These are phyloP conservation scores for Tenthredo livida DNA, from an alignment of 2,888 invertebrate species.

Conservation along the genomic window DNA sequence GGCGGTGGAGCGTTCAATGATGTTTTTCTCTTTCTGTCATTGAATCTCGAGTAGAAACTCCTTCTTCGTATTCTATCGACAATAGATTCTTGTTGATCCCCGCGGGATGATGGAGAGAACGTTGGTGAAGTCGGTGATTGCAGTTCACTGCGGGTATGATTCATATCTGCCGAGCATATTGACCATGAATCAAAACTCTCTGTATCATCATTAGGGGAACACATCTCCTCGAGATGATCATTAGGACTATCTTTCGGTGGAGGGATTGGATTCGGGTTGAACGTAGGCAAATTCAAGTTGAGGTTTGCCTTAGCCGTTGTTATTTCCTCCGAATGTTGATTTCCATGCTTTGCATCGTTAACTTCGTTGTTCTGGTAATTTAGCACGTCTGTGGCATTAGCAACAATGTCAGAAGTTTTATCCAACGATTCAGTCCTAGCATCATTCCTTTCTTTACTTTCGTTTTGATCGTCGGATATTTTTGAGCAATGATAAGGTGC, in stretches of 20 bases:
- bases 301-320: conserved; percentile 16
- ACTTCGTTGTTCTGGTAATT: background rate
- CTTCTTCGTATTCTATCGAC: conserved; percentile 92
- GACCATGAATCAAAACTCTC: conserved; percentile 85
- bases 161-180: conserved; percentile 80
- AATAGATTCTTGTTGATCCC: conserved; percentile 83
- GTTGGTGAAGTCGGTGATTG: conserved; percentile 79
- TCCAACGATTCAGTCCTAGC: background rate
- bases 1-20: conserved; percentile 82
- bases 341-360: background rate
- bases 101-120: conserved; percentile 65
- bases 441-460: conserved; percentile 32
- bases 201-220: conserved; percentile 83
- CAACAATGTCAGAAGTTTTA: background rate
- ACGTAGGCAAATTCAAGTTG: conserved; percentile 37
- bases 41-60: conserved; percentile 94
- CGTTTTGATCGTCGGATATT: background rate
- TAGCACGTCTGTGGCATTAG: background rate
- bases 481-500: background rate
- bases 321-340: conserved; percentile 13
- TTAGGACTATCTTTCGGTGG: conserved; percentile 50
- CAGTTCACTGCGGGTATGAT: conserved; percentile 70
- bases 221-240: conserved; percentile 59
- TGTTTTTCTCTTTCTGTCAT: conserved; percentile 89
- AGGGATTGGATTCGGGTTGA: conserved; percentile 51